Base-by-base conservation (phyloP, 2,888 invertebrate genomes). In the Eueremaeus valkanovi region DNA sequence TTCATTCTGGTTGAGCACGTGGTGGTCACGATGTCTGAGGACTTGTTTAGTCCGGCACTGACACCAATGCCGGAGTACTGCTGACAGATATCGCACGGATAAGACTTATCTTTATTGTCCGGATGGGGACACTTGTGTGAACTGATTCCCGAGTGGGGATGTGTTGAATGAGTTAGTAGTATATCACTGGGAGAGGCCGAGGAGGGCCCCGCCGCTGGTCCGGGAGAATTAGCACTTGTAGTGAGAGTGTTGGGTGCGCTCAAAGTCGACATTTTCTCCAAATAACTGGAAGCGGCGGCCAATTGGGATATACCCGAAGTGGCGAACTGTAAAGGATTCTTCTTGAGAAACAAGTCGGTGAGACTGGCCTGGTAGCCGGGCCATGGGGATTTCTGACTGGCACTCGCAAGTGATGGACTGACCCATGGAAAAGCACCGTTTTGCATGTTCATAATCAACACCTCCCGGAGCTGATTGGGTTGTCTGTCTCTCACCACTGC, bases 401-500 rank as follows among this genome's bases (percentile, higher is more conserved):
- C 29, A 31, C 77, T 75, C 18, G 63, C 63, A 13, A 79, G 75
- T 45, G 78, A 77, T 27, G 79, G 76, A 29, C 78, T 76, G 75
- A 79, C 78, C 79, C 79, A 79, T 45, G 79, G 78, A 77, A 79
- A 79, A 72, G 78, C 76, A 73, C 78, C 78, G 78, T 78, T 79
- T 78, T 79, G 79, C 79, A 79, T 79, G 75, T 33, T 77, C 51
- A n/a, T 55, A 33, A 63, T 36, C 63, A 55, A 55, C 55, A 55
- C 55, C 55, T 45, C 24, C 55, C 3, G 55, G 55, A 11, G 55
- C 27, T 55, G 55, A 55, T 27, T 55, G 55, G 27, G 27, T 55
- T 13, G 45, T 45, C 45, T 6, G 9, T 45, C 2, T 24, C 27
- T 27, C 27, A 55, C 21, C 24, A 11, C 18, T 45, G 45, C 45